Percentiles rank a stretch among this genome's conserved stretches.
These are phyloP conservation scores for Salpingus planirostris DNA, from an alignment of 2,888 invertebrate genomes.

Conservation along the genomic window DNA sequence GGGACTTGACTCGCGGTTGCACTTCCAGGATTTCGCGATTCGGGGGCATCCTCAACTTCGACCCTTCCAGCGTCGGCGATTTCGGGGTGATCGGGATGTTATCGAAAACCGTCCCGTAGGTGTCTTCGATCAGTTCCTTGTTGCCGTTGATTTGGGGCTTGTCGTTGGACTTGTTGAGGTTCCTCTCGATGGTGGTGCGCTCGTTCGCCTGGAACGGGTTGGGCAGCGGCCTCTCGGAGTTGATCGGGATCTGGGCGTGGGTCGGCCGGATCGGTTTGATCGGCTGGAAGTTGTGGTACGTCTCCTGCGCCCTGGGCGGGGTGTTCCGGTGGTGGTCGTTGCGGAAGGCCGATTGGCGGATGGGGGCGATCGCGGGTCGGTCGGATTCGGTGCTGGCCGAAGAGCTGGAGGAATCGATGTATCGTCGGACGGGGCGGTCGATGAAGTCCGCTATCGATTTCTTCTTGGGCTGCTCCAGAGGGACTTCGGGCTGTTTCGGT, in stretches of 20 bases:
- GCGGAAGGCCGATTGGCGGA: neutral
- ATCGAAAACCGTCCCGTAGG: slow-evolving; percentile 36
- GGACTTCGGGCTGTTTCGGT: slow-evolving; percentile 19
- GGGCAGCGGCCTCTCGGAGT: slow-evolving; percentile 36
- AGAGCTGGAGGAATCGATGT: slow-evolving; percentile 37
- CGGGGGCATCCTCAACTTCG: slow-evolving; percentile 34
- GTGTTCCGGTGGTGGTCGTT: slow-evolving; percentile 22
- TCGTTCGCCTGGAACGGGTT: slow-evolving; percentile 34
- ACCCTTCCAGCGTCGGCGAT: slow-evolving; percentile 32
- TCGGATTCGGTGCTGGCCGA: slow-evolving; percentile 38
- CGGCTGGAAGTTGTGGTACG: slow-evolving; percentile 31
- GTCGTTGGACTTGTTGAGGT: slow-evolving; percentile 10
- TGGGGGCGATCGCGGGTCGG: slow-evolving; percentile 17
- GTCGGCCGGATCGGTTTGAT: too few relatives aligned
- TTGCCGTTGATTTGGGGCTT: slow-evolving; percentile 6
- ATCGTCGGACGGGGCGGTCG: slow-evolving; percentile 27
- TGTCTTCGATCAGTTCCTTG: slow-evolving; percentile 25
- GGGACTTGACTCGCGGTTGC: slow-evolving; percentile 37
- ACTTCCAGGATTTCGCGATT: slow-evolving; percentile 36
- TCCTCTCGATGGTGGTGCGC: slow-evolving; percentile 17
- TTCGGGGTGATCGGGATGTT: slow-evolving; percentile 18
- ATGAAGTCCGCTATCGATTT: slow-evolving; percentile 24
- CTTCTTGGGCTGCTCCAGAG: slow-evolving; percentile 26
- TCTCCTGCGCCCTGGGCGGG: slow-evolving; percentile 33
- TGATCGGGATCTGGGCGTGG: slow-evolving; percentile 38